These are phyloP conservation scores for Sorex araneus DNA, from an alignment of 2,113 vertebrate genomes.

Conservation along the genomic window DNA sequence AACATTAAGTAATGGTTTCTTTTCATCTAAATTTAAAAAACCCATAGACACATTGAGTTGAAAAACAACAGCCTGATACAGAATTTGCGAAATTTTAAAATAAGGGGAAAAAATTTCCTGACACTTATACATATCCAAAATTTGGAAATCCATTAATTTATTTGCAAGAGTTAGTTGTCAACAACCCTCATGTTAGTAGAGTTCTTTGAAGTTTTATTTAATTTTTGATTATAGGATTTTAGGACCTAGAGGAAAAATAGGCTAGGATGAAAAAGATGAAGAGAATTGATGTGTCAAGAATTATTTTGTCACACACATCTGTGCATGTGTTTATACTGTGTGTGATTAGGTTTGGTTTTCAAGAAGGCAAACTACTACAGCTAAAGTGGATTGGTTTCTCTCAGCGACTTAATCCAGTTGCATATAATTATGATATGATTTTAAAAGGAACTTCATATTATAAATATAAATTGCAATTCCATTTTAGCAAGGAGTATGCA, in stretches of 20 bases:
- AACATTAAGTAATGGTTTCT: constrained; percentile 48
- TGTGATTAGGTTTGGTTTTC: too few relatives aligned
- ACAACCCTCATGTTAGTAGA: neutral
- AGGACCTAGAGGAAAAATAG: constrained; percentile 13
- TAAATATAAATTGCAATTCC: too few relatives aligned
- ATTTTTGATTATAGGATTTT: neutral
- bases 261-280: neutral
- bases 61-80: constrained; percentile 59
- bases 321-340: neutral
- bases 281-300: neutral
- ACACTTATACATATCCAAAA: neutral
- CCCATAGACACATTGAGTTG: neutral
- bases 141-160: neutral
- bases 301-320: neutral
- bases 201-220: constrained; percentile 56
- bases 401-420: too few relatives aligned
- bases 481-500: too few relatives aligned
- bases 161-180: neutral
- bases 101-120: constrained; percentile 35
- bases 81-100: constrained; percentile 57
- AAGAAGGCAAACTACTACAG: too few relatives aligned
- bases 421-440: too few relatives aligned
- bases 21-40: constrained; percentile 57
- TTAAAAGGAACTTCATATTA: too few relatives aligned
- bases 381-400: too few relatives aligned